Base-by-base conservation (phyloP, 2,888 invertebrate species). In the Falcaria lacertinaria region DNA sequence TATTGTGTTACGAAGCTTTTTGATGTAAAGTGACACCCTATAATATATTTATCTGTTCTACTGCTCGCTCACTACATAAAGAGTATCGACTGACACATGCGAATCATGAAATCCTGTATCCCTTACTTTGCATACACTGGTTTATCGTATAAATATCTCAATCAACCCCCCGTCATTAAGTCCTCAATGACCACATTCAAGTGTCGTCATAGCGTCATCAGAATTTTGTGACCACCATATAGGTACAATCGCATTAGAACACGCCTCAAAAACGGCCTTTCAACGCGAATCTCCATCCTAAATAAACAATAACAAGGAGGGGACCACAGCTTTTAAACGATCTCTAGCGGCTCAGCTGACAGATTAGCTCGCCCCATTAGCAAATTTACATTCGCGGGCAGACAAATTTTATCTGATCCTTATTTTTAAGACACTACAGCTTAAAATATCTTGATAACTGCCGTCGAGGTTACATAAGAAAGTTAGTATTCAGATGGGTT, bases 221-320 rank as follows among this genome's bases (percentile, higher is more conserved):
- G 48, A 57, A 63, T 65, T 66, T 57, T 28, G 28, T 11, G 28
- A 28, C 28, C 28, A 28, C 28, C 11, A 28, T 28, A 28, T 28
- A 66, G 66, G 64, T 69, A 81, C 81, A 87, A 89, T 89, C 88
- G 82, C 77, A 85, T 89, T 86, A 86, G 64, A 57, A 60, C 77
- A 82, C 77, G 85, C 84, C 78, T 86, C 87, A 81, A 81, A 87
- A 84, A 82, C 77, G 71, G 68, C 77, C 76, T 82, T 82, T 75
- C 69, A 76, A 84, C 76, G 71, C 81, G 76, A 82, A 81, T 81
- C 73, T 77, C 75, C 78, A 77, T 85, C 88, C 88, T 88, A 89
- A 88, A 88, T 83, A 89, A 88, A 89, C 88, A 89, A 88, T 87
- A 86, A 85, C 80, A 82, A 64, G 70, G 51, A 71, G 59, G 74